phyloP scores from a whole-genome alignment of 2,888 invertebrate genomes.

The Corbicula japonica region DNA sequence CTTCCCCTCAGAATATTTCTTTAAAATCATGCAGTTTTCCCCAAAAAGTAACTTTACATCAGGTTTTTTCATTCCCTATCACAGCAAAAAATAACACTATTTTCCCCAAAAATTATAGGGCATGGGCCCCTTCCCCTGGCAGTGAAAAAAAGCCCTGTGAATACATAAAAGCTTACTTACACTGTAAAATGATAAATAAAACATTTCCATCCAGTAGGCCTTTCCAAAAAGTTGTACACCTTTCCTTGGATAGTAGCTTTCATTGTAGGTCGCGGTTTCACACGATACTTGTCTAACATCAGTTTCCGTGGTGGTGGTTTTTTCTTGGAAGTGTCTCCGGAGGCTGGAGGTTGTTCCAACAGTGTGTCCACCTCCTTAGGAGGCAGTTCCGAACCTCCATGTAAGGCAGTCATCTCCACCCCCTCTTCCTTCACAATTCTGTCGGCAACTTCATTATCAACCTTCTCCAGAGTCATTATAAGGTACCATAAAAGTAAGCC shows the following conservation, averaged over 20 bases:
- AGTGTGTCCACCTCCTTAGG: constrained; percentile 7
- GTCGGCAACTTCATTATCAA: background rate
- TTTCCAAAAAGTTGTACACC: constrained; percentile 93
- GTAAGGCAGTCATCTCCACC: constrained; percentile 3
- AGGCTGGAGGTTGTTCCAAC: constrained; percentile 13
- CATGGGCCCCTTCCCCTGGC: no score
- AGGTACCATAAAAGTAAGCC: no score
- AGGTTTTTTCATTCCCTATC: no score
- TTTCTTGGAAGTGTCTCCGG: constrained; percentile 6
- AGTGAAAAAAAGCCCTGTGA: no score
- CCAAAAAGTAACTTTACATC: no score
- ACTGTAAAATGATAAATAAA: constrained; percentile 94
- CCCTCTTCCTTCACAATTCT: background rate
- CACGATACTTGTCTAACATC: constrained; percentile 28
- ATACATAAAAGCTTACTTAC: constrained; percentile 88
- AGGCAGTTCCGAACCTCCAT: background rate
- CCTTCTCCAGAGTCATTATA: no score
- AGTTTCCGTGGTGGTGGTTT: constrained; percentile 27
- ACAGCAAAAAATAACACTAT: no score
- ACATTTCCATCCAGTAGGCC: constrained; percentile 94
- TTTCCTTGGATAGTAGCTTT: constrained; percentile 89
- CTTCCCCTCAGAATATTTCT: no score
- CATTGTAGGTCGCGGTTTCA: constrained; percentile 18
- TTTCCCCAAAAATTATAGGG: no score
- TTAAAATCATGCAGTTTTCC: no score